Base-by-base conservation (phyloP, 2,797 vertebrate genomes). In the Sebastes hubbsi region DNA sequence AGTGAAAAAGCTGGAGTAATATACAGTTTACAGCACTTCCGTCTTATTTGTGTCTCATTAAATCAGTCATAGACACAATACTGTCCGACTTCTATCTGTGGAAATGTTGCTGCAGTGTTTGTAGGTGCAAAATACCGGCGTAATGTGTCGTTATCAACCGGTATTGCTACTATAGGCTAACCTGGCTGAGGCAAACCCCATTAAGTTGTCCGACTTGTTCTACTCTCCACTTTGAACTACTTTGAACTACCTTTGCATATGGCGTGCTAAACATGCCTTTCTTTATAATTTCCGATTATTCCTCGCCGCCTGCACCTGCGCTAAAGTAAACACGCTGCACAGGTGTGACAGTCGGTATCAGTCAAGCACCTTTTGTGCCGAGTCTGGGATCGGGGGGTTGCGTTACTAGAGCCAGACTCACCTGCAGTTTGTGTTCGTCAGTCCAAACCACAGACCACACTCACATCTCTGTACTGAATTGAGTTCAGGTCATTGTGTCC, bases 371-470 rank as follows among this genome's bases (percentile, higher is more conserved):
- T 25, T 55, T 66, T 16, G 36, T 72, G 42, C 67, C 0, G 24
- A 55, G 72, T 25, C 75, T 65, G 70, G 67, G 14, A 75, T 25
- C 32, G 1, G 7, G 29, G 29, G 22, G 10, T 60, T 49, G 32
- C 49, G 29, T 52, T 52, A 4, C 9, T 34, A 5, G 20, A 20
- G 71, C 6, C 66, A 7, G 76, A 34, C 58, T 68, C 81, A 91
- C 83, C 87, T 90, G 81, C 78, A 70, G 59, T 62, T 82, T 59
- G 8, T n/a, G 73, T 79, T 87, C 29, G 69, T 77, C n/a, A 1
- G 60, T 30, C 68, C n/a, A 8, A 75, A 78, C 86, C 82, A 27
- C 83, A 85, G 29, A 75, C 46, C 58, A 14, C 11, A 58, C 55
- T 38, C 62, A 22, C 59, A 75, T 83, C 59, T 75, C 74, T 80